These are phyloP conservation scores for Esox lucius DNA, from an alignment of 2,797 vertebrate species.

Conservation along the genomic window DNA sequence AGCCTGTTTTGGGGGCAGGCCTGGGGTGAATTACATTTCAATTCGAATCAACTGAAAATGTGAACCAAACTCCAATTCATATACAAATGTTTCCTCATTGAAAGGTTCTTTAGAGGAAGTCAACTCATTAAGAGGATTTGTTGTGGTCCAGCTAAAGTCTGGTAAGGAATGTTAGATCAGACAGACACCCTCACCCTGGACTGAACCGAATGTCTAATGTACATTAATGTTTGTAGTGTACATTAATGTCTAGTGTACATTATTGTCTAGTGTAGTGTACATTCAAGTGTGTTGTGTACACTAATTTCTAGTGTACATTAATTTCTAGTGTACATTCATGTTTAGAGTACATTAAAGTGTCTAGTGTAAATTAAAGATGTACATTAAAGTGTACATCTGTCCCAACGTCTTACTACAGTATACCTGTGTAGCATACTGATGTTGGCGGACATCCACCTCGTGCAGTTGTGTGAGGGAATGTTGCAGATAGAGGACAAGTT, in stretches of 20 bases:
- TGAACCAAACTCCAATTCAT: too few relatives aligned
- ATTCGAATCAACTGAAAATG: too few relatives aligned
- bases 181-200: neutral
- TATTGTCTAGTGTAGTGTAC: too few relatives aligned
- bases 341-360: too few relatives aligned
- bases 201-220: neutral
- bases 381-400: neutral
- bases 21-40: too few relatives aligned
- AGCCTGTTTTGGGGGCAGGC: too few relatives aligned
- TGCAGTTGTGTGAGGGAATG: neutral
- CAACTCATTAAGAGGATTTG: constrained; percentile 36
- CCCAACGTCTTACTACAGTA: neutral
- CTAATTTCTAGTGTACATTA: too few relatives aligned
- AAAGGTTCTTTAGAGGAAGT: constrained; percentile 30
- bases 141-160: constrained; percentile 19
- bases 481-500: neutral
- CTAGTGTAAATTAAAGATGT: neutral
- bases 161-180: neutral
- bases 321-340: too few relatives aligned
- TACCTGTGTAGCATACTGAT: neutral
- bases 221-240: too few relatives aligned
- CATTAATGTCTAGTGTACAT: too few relatives aligned
- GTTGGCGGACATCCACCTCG: neutral
- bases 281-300: too few relatives aligned
- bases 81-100: too few relatives aligned